Base-by-base conservation (phyloP, 64 coral and sea anemone genomes). In the Actinia tenebrosa region DNA sequence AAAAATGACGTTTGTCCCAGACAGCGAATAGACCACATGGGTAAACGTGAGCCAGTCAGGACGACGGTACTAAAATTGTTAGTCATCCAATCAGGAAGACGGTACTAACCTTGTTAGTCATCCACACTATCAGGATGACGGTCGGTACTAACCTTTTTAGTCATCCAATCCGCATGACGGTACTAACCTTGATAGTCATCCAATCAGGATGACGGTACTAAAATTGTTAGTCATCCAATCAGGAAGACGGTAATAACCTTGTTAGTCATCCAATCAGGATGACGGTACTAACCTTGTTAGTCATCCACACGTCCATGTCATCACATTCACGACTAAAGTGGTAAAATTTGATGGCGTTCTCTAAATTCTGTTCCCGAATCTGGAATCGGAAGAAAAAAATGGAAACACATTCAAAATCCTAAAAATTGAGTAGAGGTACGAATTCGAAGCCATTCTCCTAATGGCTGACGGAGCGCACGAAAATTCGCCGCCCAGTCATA, bases 261-360 rank as follows among this genome's bases (percentile, higher is more conserved):
- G 59, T 7, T 23, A 22, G 18, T n/a, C 64, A 68, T 20, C 7
- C 18, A 26, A 22, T 69, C 20, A 69, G n/a, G 22, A 6, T 69
- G 4, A 23, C 0, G 22, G 3, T 23, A 19, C 86, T 87, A 54
- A 95, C 93, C 72, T 95, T 98, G 84, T 91, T 92, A 13, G 90
- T 88, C 77, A 98, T 98, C 96, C 96, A 98, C 5, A 56, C 46
- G 53, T 95, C 96, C 17, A 98, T 90, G 75, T 98, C 96, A 72
- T 98, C 96, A 89, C 92, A 89, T 52, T 98, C 96, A 58, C 88
- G 90, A 85, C 93, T 87, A 77, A 98, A 95, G 78, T 94, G 96
- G 78, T 87, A 98, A 60, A 95, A 98, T 46, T 95, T 98, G 59
- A 94, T 91, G 1, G 96, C 88, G 78, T 92, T 89, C 64, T 98